phyloP scores from a whole-genome alignment of 2,797 vertebrate genomes.

The Bucorvus abyssinicus region DNA sequence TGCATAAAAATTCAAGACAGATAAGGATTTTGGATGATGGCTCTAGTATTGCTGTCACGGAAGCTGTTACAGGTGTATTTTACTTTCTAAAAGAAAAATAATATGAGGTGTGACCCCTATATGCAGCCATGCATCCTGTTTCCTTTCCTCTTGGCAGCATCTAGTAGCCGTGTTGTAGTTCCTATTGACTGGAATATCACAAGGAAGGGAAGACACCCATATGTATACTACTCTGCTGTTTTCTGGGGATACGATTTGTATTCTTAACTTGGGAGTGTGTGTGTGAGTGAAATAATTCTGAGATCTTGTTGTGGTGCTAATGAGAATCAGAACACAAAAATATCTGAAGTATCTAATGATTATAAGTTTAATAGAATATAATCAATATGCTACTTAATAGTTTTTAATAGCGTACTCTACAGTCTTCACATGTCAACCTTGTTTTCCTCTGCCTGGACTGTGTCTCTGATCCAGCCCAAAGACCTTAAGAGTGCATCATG shows the following conservation, averaged over 20 bases:
- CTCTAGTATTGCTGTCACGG: not conserved
- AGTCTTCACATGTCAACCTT: not conserved
- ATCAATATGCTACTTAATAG: not conserved
- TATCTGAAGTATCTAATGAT: not conserved
- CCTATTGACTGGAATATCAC: not conserved
- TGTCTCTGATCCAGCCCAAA: not conserved
- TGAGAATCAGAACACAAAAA: not conserved
- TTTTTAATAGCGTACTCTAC: not conserved
- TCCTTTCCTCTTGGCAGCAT: not conserved
- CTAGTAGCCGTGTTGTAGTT: not conserved
- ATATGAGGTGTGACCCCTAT: not conserved
- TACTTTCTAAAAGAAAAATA: not conserved
- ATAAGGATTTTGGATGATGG: not conserved
- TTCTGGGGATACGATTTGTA: not conserved
- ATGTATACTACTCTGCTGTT: not conserved
- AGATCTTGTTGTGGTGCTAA: not conserved
- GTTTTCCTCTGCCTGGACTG: not conserved
- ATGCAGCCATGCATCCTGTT: not conserved
- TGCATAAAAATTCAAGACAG: not conserved
- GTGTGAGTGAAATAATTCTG: not conserved
- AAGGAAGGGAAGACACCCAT: not conserved
- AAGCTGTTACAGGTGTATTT: not conserved
- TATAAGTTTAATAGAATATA: not conserved
- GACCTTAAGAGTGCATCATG: not conserved
- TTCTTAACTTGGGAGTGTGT: not conserved